A percentile compares a stretch with the other conserved stretches of the same genome.
Conservation (phyloP, 2,797 vertebrate genomes). For the Harpagifer antarcticus region DNA sequence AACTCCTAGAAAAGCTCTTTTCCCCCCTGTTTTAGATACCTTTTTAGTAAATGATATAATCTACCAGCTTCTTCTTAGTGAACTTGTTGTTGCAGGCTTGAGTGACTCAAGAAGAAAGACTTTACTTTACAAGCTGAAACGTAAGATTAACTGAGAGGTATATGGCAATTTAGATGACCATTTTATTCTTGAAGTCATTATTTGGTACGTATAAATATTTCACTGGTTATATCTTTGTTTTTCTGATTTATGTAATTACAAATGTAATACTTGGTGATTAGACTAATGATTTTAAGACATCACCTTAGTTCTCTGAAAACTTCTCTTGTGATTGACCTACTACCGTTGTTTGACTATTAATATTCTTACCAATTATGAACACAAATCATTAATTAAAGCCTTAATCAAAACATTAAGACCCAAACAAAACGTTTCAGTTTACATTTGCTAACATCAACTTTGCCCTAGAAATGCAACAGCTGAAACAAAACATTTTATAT, state of each 20-base stretch:
- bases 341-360: neutral
- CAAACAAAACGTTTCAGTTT: neutral
- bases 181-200: neutral
- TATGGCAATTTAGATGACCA: neutral
- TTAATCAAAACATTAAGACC: neutral
- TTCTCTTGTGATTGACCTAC: neutral
- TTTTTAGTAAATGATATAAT: too few species aligned
- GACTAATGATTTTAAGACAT: too few species aligned
- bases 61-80: too few species aligned
- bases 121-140: neutral
- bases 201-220: neutral
- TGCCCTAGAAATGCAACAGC: neutral
- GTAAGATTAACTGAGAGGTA: neutral
- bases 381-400: neutral
- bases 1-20: neutral
- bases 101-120: too few species aligned
- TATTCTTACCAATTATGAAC: neutral
- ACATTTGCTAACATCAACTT: neutral
- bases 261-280: too few species aligned
- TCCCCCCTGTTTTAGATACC: too few species aligned
- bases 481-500: neutral
- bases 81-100: too few species aligned
- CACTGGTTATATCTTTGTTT: neutral
- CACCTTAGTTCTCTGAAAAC: neutral
- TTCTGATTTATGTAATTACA: too few species aligned